A percentile compares a stretch with the other conserved stretches of the same genome.
These are phyloP conservation scores for Phengaris arion DNA, from an alignment of 2,888 invertebrate species.

Conservation along the genomic window DNA sequence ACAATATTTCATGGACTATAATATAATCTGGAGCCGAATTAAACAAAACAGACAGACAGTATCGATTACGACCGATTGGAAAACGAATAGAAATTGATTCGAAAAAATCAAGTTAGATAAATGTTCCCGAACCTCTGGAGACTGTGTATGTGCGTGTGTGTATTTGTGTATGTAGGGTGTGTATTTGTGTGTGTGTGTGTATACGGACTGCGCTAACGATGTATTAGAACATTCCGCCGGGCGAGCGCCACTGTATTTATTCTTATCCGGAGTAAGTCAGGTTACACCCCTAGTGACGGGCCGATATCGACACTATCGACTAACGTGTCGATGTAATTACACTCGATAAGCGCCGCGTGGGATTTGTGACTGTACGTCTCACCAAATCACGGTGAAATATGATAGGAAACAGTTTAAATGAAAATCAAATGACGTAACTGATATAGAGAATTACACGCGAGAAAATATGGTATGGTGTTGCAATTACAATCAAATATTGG, in stretches of 20 bases:
- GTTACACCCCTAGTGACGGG: conserved; percentile 74
- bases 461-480: neutral
- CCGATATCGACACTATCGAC: conserved; percentile 43
- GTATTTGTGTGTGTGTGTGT: conserved; percentile 44
- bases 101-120: conserved; percentile 41
- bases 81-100: conserved; percentile 36
- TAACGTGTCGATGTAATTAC: conserved; percentile 36
- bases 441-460: conserved; percentile 47
- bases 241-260: conserved; percentile 74
- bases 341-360: conserved; percentile 33
- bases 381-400: conserved; percentile 10
- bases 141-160: conserved; percentile 37
- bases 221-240: conserved; percentile 76
- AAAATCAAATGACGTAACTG: conserved; percentile 30
- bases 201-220: conserved; percentile 70
- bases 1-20: conserved; percentile 1
- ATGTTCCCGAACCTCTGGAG: conserved; percentile 40
- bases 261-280: conserved; percentile 77
- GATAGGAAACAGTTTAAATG: conserved; percentile 1
- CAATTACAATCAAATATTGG: neutral
- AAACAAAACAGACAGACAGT: conserved; percentile 19
- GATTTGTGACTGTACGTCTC: neutral
- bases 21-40: neutral
- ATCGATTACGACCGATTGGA: conserved; percentile 28
- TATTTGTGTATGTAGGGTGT: conserved; percentile 37